phyloP scores from a whole-genome alignment of 2,888 invertebrate species.

The Caenorhabditis afra region DNA sequence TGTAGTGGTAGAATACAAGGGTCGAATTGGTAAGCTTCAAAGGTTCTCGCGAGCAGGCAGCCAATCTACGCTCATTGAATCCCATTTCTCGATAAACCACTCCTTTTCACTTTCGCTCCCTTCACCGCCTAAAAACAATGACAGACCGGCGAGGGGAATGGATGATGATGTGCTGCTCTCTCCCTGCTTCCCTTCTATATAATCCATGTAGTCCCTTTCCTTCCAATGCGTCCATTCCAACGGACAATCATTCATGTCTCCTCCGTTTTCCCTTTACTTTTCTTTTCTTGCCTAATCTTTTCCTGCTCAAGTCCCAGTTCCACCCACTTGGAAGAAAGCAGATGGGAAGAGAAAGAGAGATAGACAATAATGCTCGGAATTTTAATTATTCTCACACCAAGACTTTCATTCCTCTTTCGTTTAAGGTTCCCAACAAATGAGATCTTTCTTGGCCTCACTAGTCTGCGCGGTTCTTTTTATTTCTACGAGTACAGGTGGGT shows the following conservation, averaged over 20 bases:
- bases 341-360: slow-evolving; percentile 1
- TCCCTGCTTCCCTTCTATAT: slow-evolving; percentile 9
- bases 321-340: slow-evolving; percentile 4
- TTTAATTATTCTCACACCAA: slow-evolving; percentile 15
- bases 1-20: too few species aligned
- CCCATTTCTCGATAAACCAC: slow-evolving; percentile 14
- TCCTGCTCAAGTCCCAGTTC: slow-evolving; percentile 29
- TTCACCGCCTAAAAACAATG: slow-evolving; percentile 45
- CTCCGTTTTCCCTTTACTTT: slow-evolving; percentile 6
- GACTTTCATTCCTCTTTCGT: slow-evolving; percentile 2
- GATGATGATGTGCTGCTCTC: slow-evolving; percentile 35
- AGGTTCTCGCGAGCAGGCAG: too few species aligned
- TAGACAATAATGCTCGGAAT: neutral
- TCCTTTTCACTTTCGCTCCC: slow-evolving; percentile 12
- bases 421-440: neutral
- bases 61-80: slow-evolving; percentile 36
- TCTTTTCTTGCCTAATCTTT: slow-evolving; percentile 32
- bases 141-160: slow-evolving; percentile 23
- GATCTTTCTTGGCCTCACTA: neutral
- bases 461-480: too few species aligned
- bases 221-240: slow-evolving; percentile 30
- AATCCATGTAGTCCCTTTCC: slow-evolving; percentile 27
- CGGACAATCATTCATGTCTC: slow-evolving; percentile 54
- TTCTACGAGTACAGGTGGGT: too few species aligned
- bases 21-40: too few species aligned